A percentile compares a stretch with the other conserved stretches of the same genome.
phyloP scores from a whole-genome alignment of 1,140 invertebrate species.

The Drosophila paulistorum region DNA sequence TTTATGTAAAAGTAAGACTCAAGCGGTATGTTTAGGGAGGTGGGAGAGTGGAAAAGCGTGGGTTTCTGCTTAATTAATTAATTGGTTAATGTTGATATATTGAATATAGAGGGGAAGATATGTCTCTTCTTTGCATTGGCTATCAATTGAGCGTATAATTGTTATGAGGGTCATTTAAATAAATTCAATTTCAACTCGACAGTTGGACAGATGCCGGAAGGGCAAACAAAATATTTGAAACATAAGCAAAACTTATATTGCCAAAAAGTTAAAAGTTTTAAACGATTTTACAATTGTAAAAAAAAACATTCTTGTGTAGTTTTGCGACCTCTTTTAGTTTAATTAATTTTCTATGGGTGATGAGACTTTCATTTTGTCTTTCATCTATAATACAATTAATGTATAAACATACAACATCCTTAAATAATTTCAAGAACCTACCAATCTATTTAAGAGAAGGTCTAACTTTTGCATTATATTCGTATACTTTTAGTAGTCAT shows the following conservation, averaged over 20 bases:
- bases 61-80: constrained; percentile 71
- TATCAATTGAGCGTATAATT: constrained; percentile 73
- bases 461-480: no score
- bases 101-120: constrained; percentile 6
- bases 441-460: no score
- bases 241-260: not conserved
- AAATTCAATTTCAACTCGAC: constrained; percentile 25
- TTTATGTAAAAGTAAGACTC: constrained; percentile 64
- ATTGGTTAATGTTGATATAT: constrained; percentile 50
- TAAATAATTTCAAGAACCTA: no score
- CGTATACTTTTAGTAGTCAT: no score
- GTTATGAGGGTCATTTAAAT: constrained; percentile 78
- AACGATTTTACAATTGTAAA: no score
- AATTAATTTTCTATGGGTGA: no score
- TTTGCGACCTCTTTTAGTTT: no score
- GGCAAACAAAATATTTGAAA: not conserved
- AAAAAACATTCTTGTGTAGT: no score
- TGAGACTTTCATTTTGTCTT: no score
- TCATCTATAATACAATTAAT: no score
- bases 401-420: no score
- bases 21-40: constrained; percentile 25
- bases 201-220: constrained; percentile 1
- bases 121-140: constrained; percentile 32
- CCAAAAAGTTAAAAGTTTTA: no score
- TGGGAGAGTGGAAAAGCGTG: constrained; percentile 33